These are phyloP conservation scores for Camarhynchus parvulus DNA, from an alignment of 2,113 vertebrate species.

Conservation along the genomic window DNA sequence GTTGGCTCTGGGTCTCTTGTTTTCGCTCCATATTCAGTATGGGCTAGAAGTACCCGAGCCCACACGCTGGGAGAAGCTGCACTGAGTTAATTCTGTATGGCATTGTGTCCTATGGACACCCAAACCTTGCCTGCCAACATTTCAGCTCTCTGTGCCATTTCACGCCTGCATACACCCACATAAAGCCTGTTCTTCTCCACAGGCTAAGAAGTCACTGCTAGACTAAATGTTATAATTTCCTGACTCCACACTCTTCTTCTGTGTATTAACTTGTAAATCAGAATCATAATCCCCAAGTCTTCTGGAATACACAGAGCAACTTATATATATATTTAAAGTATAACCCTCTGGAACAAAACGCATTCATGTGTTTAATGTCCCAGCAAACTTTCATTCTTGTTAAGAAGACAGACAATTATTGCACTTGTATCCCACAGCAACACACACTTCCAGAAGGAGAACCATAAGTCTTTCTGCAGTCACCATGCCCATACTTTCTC, in stretches of 20 bases:
- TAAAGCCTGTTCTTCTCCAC: not conserved
- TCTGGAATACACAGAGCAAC: not conserved
- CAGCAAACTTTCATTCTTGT: not conserved
- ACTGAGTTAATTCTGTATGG: not conserved
- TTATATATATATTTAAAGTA: not conserved
- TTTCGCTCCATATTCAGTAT: not conserved
- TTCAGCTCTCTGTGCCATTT: not conserved
- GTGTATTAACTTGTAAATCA: not conserved
- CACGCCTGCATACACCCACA: rapidly evolving
- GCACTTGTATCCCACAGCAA: not conserved
- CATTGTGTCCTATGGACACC: rapidly evolving
- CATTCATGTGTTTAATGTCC: not conserved
- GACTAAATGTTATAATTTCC: not conserved
- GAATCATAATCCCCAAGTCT: not conserved
- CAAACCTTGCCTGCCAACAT: not conserved
- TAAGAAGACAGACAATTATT: not conserved
- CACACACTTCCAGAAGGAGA: not conserved
- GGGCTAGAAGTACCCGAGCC: rapidly evolving
- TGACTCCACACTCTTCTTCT: not conserved
- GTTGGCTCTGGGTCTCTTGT: not conserved
- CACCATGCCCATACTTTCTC: not conserved
- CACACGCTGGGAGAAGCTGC: not conserved
- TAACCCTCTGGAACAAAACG: not conserved
- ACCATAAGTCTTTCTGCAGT: not conserved
- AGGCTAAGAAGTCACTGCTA: not conserved